Evolutionary conservation across 2,888 invertebrate genomes (phyloP).

Genomic region (Amphipyra tragopoginis): DNA sequence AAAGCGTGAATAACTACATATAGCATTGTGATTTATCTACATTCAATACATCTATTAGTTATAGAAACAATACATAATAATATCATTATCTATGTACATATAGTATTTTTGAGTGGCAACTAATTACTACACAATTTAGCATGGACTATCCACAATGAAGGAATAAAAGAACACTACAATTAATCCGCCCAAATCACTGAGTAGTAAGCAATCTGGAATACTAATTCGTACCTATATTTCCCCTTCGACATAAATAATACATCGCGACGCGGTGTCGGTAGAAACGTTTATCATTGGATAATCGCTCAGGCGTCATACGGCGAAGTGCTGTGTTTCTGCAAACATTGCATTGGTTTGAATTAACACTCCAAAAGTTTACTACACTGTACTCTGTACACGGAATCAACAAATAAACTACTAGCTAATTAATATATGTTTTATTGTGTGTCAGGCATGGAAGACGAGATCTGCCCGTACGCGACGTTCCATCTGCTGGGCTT

Average conservation of each 20-base stretch:
- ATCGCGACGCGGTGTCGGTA: no score
- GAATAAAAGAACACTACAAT: slow-evolving; percentile 14
- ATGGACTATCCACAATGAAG: slow-evolving; percentile 19
- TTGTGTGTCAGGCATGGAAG: slow-evolving; percentile 94
- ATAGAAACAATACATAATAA: slow-evolving; percentile 11
- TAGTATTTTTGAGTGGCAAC: slow-evolving; percentile 37
- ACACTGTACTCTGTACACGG: slow-evolving; percentile 4
- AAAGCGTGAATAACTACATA: slow-evolving; percentile 4
- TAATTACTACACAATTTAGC: slow-evolving; percentile 31
- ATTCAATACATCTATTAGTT: slow-evolving; percentile 4
- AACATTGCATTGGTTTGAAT: neutral
- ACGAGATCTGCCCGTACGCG: slow-evolving; percentile 98
- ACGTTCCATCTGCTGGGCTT: slow-evolving; percentile 98
- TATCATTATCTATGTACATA: slow-evolving; percentile 4
- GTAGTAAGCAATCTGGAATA: slow-evolving; percentile 12
- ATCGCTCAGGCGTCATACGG: neutral
- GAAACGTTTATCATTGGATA: neutral
- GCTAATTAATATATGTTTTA: neutral
- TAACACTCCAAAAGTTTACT: slow-evolving; percentile 15
- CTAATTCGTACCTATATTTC: slow-evolving; percentile 1
- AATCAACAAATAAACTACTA: no score
- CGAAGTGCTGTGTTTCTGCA: neutral
- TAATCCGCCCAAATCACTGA: slow-evolving; percentile 13
- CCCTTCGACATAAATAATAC: neutral
- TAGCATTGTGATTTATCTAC: slow-evolving; percentile 16